Percentiles rank a stretch among this genome's conserved stretches.
Evolutionary conservation across 1,140 invertebrate genomes (phyloP).

Genomic region (Hypothenemus hampei): DNA sequence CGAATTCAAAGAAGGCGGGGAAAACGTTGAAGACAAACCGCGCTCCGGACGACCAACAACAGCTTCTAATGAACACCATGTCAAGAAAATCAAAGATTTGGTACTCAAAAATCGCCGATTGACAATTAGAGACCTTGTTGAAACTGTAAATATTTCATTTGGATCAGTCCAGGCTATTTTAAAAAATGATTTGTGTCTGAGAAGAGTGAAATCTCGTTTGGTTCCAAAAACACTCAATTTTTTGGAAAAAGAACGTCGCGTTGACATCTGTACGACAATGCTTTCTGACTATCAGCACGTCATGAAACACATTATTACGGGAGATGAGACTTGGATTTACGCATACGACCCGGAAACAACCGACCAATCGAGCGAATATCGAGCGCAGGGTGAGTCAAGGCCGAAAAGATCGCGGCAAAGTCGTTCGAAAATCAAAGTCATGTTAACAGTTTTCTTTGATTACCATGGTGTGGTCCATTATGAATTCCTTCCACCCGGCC

Average conservation of each 20-base stretch:
- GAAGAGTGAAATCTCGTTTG: too few species aligned
- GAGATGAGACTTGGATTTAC: too few species aligned
- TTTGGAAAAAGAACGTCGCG: too few species aligned
- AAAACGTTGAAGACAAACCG: background rate
- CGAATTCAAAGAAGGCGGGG: background rate
- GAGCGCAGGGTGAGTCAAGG: background rate
- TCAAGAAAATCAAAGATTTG: background rate
- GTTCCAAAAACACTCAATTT: too few species aligned
- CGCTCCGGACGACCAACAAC: background rate
- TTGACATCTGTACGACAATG: too few species aligned
- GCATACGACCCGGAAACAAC: too few species aligned
- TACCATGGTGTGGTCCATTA: background rate
- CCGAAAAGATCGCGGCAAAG: background rate
- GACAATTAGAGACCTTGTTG: background rate
- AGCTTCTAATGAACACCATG: background rate
- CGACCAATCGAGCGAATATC: background rate
- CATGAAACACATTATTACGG: too few species aligned
- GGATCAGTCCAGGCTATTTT: too few species aligned
- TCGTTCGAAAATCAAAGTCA: background rate
- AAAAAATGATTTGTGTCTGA: too few species aligned
- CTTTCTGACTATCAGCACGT: too few species aligned
- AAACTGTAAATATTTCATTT: too few species aligned
- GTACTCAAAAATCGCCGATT: background rate
- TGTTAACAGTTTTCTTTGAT: background rate
- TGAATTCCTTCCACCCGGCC: background rate